Conservation (phyloP, 2,888 invertebrate species). For the Leptinotarsa haldemani region DNA sequence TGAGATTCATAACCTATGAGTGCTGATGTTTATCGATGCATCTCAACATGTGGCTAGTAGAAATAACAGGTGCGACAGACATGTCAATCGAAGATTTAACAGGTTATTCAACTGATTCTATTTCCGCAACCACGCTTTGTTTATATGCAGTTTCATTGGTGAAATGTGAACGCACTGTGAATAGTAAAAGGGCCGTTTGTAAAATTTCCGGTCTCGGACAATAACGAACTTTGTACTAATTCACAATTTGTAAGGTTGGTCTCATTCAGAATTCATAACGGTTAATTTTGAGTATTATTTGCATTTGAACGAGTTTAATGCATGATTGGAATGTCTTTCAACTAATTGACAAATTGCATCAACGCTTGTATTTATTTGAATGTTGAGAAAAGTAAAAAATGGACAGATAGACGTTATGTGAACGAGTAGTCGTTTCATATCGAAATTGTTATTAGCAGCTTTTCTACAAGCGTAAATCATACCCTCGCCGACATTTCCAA, state of each 20-base stretch:
- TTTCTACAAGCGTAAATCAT: not conserved
- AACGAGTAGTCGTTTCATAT: not conserved
- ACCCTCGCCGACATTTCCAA: not conserved
- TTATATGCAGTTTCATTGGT: conserved; percentile 23
- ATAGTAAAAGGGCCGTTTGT: conserved; percentile 25
- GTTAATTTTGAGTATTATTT: not conserved
- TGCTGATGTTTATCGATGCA: conserved; percentile 22
- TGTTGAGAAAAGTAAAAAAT: not conserved
- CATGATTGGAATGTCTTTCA: conserved; percentile 4
- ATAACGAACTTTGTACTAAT: conserved; percentile 1
- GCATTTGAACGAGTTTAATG: not conserved
- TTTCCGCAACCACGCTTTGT: conserved; percentile 39
- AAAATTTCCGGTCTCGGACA: conserved; percentile 14
- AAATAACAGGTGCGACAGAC: conserved; percentile 37
- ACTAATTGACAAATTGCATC: not conserved
- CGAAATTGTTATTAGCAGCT: not conserved
- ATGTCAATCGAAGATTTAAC: conserved; percentile 33
- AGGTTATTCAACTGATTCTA: conserved; percentile 44
- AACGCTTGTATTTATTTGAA: not conserved
- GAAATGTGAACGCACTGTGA: conserved; percentile 27
- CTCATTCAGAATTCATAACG: not conserved
- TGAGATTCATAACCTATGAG: conserved; percentile 5
- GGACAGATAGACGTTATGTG: not conserved
- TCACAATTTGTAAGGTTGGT: conserved; percentile 9
- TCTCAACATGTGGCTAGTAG: conserved; percentile 34